Evolutionary conservation across 2,888 invertebrate genomes (phyloP), one percentile per base, ranked within the genome.

Genomic region (Gortyna flavago): DNA sequence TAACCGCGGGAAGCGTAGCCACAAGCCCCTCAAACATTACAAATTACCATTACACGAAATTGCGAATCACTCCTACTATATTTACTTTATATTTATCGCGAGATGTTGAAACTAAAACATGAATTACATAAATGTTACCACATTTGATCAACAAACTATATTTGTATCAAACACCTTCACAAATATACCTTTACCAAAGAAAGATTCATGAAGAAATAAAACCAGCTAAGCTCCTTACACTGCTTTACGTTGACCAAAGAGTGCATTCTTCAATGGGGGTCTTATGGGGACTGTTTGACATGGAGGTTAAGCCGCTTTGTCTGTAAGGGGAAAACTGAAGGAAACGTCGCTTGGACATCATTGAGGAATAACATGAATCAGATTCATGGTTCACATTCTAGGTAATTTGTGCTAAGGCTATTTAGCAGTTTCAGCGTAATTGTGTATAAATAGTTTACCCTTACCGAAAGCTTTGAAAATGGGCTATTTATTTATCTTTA

Each of bases 241-340:
- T 25, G 80, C n/a, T 66, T 59, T 18, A 65, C 32, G 61, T 38
- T 59, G 29, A 6, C 21, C 68, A 73, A 79, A 66, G 80, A 29
- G 69, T 59, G 72, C 6, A 57, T 54, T 70, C 57, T 48, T 66
- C 54, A 72, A 84, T 68, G 51, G 80, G 72, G 69, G 48, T 69
- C 32, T 73, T 80, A 80, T 80, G 48, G 65, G n/a, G 48, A 48
- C 54, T 51, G 32, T 72, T 41, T 21, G 67, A 61, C 51, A 64
- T 41, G 65, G 29, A 35, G n/a, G 35, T 35, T 85, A 81, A 81
- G 81, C 85, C 66, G 85, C 85, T 80, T 85, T 74, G 48, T 8
- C n/a, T n/a, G 9, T 65, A 48, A 48, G 65, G 16, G 44, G 25
- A 59, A 72, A 59, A 77, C 18, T 29, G 57, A 57, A 32, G 4